Base-by-base conservation (phyloP, 2,888 invertebrate species). In the Camponotus fellah region DNA sequence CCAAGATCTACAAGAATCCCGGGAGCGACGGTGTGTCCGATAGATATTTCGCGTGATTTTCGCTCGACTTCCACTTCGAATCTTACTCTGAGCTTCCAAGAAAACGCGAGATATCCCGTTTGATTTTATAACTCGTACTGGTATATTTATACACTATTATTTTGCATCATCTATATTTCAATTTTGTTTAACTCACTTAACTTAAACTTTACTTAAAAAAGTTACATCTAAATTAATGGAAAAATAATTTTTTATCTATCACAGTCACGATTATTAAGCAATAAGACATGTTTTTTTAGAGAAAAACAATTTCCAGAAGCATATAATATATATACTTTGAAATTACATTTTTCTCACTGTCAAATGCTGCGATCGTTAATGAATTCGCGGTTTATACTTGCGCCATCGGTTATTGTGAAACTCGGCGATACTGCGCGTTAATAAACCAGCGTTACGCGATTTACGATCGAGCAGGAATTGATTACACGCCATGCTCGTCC, bases 1-100 rank as follows among this genome's bases (percentile, higher is more conserved):
- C 17, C 37, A 43, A 72, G 60, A 60, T 80, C 79, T 60, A 37
- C 60, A 37, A 46, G 37, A 72, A 49, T 21, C 21, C 12, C 46
- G 14, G n/a, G 37, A 49, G 10, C 49, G 60, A 62, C 26, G 43
- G 56, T 58, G 58, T 71, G 79, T n/a, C 43, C 46, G 79, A 79
- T 71, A 79, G 71, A 79, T 71, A 79, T 71, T 60, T 21, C 60
- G 60, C 71, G 79, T 69, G 72, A 72, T 80, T 72, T 80, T 49
- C 37, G 10, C 17, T 9, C 37, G 49, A 62, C 46, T 72, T 60
- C 72, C n/a, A 69, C 58, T 32, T 14, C 69, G 71, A 60, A 46
- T 26, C 9, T 56, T 12, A 32, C 43, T 43, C 14, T 14, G 17
- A 77, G 37, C 26, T 66, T 40, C n/a, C 40, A 26, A 56, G 9